Conservation (phyloP, 2,888 invertebrate species). For the Mythimna vitellina region DNA sequence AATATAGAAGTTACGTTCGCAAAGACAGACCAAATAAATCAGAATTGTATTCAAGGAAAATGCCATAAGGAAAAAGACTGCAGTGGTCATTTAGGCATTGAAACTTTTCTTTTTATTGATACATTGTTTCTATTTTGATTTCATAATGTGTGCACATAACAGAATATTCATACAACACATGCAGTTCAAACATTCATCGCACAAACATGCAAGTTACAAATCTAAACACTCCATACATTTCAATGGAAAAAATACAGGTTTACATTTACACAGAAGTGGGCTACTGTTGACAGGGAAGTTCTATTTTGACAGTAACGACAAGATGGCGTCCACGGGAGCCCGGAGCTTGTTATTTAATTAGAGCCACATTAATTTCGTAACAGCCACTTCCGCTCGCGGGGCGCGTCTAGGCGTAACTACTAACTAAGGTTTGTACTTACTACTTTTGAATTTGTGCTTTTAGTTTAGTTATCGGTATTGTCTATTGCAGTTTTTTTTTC, state of each 20-base stretch:
- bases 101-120: background rate
- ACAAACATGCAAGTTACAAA: constrained; percentile 23
- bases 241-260: constrained; percentile 62
- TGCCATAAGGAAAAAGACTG: background rate
- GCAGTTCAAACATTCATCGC: constrained; percentile 20
- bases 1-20: background rate
- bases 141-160: background rate
- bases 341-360: constrained; percentile 87
- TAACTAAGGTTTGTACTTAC: constrained; percentile 52
- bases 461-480: background rate
- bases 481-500: background rate
- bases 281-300: constrained; percentile 76
- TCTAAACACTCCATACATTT: constrained; percentile 56
- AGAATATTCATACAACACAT: constrained; percentile 11
- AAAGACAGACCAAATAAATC: background rate
- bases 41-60: background rate
- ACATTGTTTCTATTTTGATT: background rate
- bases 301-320: constrained; percentile 81
- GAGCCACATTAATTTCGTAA: constrained; percentile 88
- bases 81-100: too few species aligned
- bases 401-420: constrained; percentile 68
- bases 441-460: constrained; percentile 26
- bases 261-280: constrained; percentile 66
- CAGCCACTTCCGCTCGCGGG: constrained; percentile 82
- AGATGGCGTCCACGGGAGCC: constrained; percentile 79